phyloP scores from a whole-genome alignment of 2,888 invertebrate species.

The Pollenia amentaria region DNA sequence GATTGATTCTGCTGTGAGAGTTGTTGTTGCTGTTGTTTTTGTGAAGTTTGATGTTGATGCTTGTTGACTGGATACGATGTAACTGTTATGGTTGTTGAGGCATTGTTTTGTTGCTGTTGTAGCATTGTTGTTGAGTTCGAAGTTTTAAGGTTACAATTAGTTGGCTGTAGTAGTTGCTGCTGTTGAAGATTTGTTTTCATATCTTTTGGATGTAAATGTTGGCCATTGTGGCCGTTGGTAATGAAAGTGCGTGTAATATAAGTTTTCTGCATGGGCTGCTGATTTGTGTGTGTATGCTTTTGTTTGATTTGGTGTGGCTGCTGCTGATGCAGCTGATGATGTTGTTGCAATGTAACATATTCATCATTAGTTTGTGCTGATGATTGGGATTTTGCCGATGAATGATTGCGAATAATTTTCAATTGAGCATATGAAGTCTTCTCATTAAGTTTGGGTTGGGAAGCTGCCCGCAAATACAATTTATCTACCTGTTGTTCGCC shows the following conservation, averaged over 20 bases:
- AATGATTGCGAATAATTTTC: conserved; percentile 81
- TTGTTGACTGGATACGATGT: conserved; percentile 65
- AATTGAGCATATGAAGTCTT: conserved; percentile 83
- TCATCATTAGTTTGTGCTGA: conserved; percentile 78
- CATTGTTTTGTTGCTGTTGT: conserved; percentile 51
- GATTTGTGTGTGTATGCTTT: conserved; percentile 77
- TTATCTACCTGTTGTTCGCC: conserved; percentile 91
- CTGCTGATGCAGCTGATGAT: conserved; percentile 68
- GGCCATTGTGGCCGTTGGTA: conserved; percentile 82
- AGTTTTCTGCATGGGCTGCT: conserved; percentile 76
- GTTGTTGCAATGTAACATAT: conserved; percentile 80
- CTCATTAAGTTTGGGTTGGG: conserved; percentile 85
- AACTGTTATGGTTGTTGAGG: conserved; percentile 71
- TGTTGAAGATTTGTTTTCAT: conserved; percentile 64
- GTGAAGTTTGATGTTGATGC: conserved; percentile 64
- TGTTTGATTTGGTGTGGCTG: conserved; percentile 76
- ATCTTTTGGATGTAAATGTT: conserved; percentile 82
- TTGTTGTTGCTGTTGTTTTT: conserved; percentile 70
- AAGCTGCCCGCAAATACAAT: conserved; percentile 88
- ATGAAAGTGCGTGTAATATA: conserved; percentile 78
- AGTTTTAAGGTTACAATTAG: conserved; percentile 69
- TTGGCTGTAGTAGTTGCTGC: conserved; percentile 61
- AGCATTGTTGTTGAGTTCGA: conserved; percentile 59
- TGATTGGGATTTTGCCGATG: conserved; percentile 71
- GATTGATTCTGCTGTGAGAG: conserved; percentile 68